phyloP scores from a whole-genome alignment of 1,140 invertebrate species.

The Anastatus disparis region DNA sequence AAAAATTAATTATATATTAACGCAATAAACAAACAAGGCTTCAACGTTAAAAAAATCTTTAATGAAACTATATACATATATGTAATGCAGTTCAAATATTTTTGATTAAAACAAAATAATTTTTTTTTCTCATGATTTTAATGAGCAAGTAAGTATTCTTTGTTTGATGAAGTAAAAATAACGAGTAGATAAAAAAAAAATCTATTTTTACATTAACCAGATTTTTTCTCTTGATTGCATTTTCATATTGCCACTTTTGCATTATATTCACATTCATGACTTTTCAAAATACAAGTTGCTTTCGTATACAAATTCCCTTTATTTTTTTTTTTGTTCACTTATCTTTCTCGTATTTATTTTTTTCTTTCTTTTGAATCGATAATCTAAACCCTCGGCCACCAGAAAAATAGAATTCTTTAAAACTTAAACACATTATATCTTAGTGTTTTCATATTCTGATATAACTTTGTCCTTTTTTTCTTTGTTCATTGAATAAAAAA shows the following conservation, averaged over 20 bases:
- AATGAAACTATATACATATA: no score
- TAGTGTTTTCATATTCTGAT: no score
- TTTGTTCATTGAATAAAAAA: conserved; percentile 15
- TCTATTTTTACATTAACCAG: not conserved
- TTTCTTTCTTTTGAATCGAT: conserved; percentile 27
- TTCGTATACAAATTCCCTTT: conserved; percentile 18
- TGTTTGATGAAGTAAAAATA: no score
- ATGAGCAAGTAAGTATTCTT: no score
- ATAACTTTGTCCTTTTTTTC: no score
- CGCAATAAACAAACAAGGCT: no score
- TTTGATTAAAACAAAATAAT: no score
- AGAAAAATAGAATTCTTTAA: conserved; percentile 67
- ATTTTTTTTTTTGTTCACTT: conserved; percentile 1
- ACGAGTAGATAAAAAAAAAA: no score
- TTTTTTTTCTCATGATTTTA: no score
- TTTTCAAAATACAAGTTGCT: conserved; percentile 18
- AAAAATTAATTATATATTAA: not conserved
- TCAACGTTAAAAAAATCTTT: no score
- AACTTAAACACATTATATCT: conserved; percentile 60
- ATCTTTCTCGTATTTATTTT: conserved; percentile 34
- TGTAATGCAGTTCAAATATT: no score
- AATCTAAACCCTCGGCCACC: conserved; percentile 49
- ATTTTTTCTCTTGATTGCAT: not conserved
- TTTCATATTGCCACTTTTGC: not conserved
- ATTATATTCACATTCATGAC: conserved; percentile 8